Percentiles rank a stretch among this genome's conserved stretches.
These are phyloP conservation scores for Setipinna tenuifilis DNA, from an alignment of 2,797 vertebrate species.

Conservation along the genomic window DNA sequence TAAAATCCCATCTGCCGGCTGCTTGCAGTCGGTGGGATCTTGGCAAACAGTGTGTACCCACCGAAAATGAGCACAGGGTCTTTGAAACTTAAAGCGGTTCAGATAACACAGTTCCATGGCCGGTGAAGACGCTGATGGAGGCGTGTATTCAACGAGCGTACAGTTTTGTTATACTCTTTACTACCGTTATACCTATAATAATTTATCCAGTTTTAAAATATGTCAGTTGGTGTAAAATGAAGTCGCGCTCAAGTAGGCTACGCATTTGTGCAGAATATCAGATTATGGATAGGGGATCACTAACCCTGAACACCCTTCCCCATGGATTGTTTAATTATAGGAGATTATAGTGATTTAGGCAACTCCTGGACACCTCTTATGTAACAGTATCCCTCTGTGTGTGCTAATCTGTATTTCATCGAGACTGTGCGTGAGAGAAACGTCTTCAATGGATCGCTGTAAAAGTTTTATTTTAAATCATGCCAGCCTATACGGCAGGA, in stretches of 20 bases:
- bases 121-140: too few species aligned
- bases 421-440: not conserved
- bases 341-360: constrained; percentile 7
- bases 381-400: not conserved
- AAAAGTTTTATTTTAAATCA: not conserved
- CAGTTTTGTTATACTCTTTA: too few species aligned
- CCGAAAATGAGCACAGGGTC: not conserved
- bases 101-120: too few species aligned
- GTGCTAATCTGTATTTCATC: not conserved
- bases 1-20: constrained; percentile 78
- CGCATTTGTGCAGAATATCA: constrained; percentile 7
- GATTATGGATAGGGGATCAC: constrained; percentile 11
- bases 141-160: too few species aligned
- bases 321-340: not conserved
- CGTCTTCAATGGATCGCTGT: not conserved
- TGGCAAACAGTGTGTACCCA: constrained; percentile 30
- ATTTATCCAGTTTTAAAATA: not conserved
- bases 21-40: constrained; percentile 67
- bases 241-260: not conserved
- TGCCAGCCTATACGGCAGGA: not conserved
- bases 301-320: not conserved
- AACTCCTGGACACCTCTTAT: not conserved
- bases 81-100: not conserved
- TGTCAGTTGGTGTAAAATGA: not conserved
- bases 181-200: too few species aligned